Conservation (phyloP, 2,113 vertebrate genomes). For the Anthoscopus minutus region DNA sequence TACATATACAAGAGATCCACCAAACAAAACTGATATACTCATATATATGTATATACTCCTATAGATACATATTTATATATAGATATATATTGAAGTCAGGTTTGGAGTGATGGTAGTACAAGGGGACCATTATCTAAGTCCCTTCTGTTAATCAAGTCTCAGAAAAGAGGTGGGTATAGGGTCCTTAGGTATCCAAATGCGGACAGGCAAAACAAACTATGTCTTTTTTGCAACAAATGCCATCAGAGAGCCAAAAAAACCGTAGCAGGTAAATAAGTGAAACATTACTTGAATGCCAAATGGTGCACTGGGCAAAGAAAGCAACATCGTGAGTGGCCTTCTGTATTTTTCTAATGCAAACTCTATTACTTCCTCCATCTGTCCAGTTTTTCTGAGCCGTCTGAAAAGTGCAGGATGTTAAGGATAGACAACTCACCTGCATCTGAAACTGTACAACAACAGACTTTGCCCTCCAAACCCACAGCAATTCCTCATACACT, state of each 20-base stretch:
- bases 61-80: neutral
- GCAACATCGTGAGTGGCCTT: neutral
- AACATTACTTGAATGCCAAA: neutral
- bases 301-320: neutral
- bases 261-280: neutral
- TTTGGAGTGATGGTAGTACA: neutral
- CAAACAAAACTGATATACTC: neutral
- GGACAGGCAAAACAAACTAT: neutral
- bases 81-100: neutral
- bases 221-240: neutral
- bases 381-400: neutral
- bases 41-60: neutral
- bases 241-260: neutral
- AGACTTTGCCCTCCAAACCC: neutral
- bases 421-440: neutral
- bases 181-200: neutral
- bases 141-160: neutral
- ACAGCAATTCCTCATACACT: neutral
- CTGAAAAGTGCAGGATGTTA: neutral
- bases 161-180: neutral
- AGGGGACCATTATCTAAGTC: neutral
- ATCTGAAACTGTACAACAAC: neutral
- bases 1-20: neutral
- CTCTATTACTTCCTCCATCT: neutral
- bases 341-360: neutral